These are phyloP conservation scores for Exocentrus adspersus DNA, from an alignment of 2,888 invertebrate genomes.

Conservation along the genomic window DNA sequence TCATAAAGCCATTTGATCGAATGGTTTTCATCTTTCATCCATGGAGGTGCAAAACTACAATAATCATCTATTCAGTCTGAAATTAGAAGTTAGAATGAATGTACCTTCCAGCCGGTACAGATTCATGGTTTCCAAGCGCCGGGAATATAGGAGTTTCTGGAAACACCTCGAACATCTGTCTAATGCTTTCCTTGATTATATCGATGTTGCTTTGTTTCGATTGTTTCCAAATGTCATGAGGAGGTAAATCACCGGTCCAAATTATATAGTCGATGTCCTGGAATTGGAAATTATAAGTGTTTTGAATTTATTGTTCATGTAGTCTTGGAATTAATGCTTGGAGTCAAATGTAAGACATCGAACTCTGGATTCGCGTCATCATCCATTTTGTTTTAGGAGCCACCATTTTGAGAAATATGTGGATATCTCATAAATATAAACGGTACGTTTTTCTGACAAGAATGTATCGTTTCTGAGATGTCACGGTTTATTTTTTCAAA, in stretches of 20 bases:
- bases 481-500: too few species aligned
- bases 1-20: conserved; percentile 92
- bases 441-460: too few species aligned
- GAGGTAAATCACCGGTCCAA: conserved; percentile 96
- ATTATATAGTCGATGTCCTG: conserved; percentile 92
- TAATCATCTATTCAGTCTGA: background rate
- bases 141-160: conserved; percentile 93
- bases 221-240: conserved; percentile 96
- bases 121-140: conserved; percentile 95
- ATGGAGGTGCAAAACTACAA: conserved; percentile 86
- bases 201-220: conserved; percentile 86
- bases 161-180: conserved; percentile 84
- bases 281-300: too few species aligned
- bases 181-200: conserved; percentile 82
- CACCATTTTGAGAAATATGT: too few species aligned
- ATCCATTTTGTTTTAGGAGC: too few species aligned
- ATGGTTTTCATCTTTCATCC: conserved; percentile 80
- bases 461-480: too few species aligned
- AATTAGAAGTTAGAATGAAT: background rate
- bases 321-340: too few species aligned
- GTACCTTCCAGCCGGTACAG: conserved; percentile 94
- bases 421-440: too few species aligned
- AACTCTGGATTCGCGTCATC: too few species aligned
- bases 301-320: too few species aligned
- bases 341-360: too few species aligned